A percentile compares a stretch with the other conserved stretches of the same genome.
Evolutionary conservation across 2,113 vertebrate species (phyloP).

Genomic region (Redunca redunca): DNA sequence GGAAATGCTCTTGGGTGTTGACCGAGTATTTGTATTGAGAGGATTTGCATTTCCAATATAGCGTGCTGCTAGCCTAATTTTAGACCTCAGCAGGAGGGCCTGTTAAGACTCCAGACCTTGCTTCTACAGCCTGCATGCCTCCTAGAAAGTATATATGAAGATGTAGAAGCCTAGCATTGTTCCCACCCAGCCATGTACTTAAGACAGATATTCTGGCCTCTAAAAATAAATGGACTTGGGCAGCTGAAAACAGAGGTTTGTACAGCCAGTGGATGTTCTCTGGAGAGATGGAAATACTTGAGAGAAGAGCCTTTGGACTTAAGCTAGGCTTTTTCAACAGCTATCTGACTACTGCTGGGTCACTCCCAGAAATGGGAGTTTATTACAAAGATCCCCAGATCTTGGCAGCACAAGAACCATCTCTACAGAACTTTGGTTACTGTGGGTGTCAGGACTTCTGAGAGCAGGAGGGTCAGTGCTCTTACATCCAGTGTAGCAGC

Average conservation of each 20-base stretch:
- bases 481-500: background rate
- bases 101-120: background rate
- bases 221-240: background rate
- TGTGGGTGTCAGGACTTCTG: background rate
- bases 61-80: background rate
- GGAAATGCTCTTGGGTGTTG: background rate
- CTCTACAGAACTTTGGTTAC: background rate
- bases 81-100: slow-evolving; percentile 11
- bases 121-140: background rate
- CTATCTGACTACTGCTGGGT: background rate
- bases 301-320: background rate
- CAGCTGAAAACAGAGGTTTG: background rate
- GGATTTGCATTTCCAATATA: background rate
- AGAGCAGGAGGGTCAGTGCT: background rate
- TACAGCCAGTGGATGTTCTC: background rate
- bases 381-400: background rate
- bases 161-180: background rate
- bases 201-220: background rate
- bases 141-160: background rate
- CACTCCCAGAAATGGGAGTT: background rate
- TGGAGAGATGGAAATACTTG: background rate
- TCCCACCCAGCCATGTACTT: background rate
- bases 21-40: background rate
- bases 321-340: background rate
- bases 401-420: background rate